Evolutionary conservation across 1,140 invertebrate species (phyloP).

Genomic region (Carposina sasakii): DNA sequence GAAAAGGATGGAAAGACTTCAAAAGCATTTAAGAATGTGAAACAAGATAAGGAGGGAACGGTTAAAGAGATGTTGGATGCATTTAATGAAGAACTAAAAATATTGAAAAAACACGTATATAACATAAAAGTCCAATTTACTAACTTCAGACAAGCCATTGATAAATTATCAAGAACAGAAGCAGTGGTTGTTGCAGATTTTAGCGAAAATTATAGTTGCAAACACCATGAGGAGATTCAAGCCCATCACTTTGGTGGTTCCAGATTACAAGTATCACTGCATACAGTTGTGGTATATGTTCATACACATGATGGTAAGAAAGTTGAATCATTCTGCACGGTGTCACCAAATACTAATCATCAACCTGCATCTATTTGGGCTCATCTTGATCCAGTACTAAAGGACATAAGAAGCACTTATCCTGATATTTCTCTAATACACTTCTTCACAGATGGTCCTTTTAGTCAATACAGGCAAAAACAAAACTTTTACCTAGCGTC

Average conservation of each 20-base stretch:
- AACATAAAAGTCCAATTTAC: slow-evolving; percentile 1
- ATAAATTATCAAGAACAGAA: background rate
- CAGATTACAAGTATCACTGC: slow-evolving; percentile 22
- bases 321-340: slow-evolving; percentile 13
- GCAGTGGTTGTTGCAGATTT: slow-evolving; percentile 21
- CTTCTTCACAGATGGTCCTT: background rate
- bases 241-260: slow-evolving; percentile 36
- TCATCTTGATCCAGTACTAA: slow-evolving; percentile 19
- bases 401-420: background rate
- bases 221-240: slow-evolving; percentile 30
- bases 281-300: slow-evolving; percentile 29
- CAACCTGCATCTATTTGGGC: slow-evolving; percentile 22
- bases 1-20: background rate
- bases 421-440: background rate
- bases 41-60: background rate
- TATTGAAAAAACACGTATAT: slow-evolving; percentile 1
- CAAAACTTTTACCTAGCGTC: slow-evolving; percentile 4
- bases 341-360: slow-evolving; percentile 12
- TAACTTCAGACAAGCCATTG: slow-evolving; percentile 3
- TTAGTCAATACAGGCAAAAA: slow-evolving; percentile 3
- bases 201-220: slow-evolving; percentile 33
- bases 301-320: slow-evolving; percentile 1
- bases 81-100: slow-evolving; percentile 2
- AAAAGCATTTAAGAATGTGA: background rate
- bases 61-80: background rate